Percentiles rank a stretch among this genome's conserved stretches.
These are phyloP conservation scores for Meriones unguiculatus DNA, from an alignment of 2,113 vertebrate genomes.

Conservation along the genomic window DNA sequence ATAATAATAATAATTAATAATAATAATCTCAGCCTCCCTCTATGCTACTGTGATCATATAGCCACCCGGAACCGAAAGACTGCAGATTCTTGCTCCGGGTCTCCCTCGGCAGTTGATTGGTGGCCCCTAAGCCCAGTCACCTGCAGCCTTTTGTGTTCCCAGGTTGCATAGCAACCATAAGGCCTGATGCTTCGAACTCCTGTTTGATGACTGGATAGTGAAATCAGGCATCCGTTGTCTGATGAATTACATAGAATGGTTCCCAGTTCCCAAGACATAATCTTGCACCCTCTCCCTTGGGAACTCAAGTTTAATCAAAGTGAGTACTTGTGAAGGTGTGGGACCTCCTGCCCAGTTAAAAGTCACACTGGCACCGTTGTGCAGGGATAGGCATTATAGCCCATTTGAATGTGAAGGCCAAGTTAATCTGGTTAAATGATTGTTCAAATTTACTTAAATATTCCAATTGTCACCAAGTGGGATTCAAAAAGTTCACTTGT, in stretches of 20 bases:
- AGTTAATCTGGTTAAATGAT: conserved; percentile 3
- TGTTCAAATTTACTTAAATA: background rate
- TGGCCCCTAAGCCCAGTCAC: background rate
- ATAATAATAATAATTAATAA: background rate
- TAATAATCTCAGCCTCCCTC: background rate
- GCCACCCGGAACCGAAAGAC: background rate
- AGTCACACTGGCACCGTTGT: background rate
- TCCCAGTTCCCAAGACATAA: background rate
- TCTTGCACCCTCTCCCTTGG: background rate
- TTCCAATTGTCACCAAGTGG: background rate
- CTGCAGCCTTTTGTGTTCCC: background rate
- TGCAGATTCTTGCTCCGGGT: background rate
- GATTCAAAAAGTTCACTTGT: background rate
- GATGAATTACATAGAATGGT: background rate
- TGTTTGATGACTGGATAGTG: background rate
- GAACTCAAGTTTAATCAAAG: conserved; percentile 16
- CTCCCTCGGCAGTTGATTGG: background rate
- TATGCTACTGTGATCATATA: background rate
- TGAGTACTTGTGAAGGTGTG: background rate
- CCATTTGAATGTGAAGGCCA: conserved; percentile 3
- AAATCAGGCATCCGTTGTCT: conserved; percentile 12
- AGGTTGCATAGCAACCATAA: conserved; percentile 13
- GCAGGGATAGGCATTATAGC: background rate
- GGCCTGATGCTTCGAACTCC: background rate
- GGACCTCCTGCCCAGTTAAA: background rate